Conservation (phyloP, 1,140 invertebrate genomes). For the Cyrtorhinus lividipennis region DNA sequence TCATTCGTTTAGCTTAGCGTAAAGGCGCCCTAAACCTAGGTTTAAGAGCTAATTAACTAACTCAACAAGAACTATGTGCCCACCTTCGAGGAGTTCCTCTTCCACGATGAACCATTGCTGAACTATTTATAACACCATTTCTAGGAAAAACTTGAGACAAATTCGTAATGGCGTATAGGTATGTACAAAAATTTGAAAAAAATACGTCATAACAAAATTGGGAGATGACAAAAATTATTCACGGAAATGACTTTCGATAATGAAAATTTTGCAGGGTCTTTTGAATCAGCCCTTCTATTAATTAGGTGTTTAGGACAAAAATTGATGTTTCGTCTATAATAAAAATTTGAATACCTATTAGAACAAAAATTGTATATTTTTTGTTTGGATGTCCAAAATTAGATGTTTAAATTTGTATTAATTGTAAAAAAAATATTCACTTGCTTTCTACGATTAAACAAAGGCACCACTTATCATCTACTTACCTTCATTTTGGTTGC, state of each 20-base stretch:
- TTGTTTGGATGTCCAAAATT: slow-evolving; percentile 5
- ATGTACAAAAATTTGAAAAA: not conserved
- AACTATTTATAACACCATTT: not conserved
- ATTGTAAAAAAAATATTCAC: not conserved
- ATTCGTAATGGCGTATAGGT: not conserved
- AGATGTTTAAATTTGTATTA: not conserved
- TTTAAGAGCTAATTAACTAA: too few relatives aligned
- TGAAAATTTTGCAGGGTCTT: slow-evolving; percentile 6
- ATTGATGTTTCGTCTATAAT: not conserved
- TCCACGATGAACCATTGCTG: not conserved
- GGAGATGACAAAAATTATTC: not conserved
- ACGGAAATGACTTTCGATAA: slow-evolving; percentile 1
- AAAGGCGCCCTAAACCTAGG: too few relatives aligned
- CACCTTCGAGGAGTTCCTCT: not conserved
- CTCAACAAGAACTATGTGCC: not conserved
- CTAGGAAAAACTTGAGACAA: not conserved
- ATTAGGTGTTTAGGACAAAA: not conserved
- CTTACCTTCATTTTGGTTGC: not conserved
- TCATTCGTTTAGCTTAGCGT: too few relatives aligned
- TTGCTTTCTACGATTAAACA: slow-evolving; percentile 2
- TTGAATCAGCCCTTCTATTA: slow-evolving; percentile 1
- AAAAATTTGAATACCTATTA: not conserved
- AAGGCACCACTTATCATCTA: not conserved
- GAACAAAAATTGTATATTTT: not conserved
- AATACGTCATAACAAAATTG: too few relatives aligned